phyloP scores from a whole-genome alignment of 30 jellyfish, hydroid and myxozoan genomes.

The Aurelia sp. region DNA sequence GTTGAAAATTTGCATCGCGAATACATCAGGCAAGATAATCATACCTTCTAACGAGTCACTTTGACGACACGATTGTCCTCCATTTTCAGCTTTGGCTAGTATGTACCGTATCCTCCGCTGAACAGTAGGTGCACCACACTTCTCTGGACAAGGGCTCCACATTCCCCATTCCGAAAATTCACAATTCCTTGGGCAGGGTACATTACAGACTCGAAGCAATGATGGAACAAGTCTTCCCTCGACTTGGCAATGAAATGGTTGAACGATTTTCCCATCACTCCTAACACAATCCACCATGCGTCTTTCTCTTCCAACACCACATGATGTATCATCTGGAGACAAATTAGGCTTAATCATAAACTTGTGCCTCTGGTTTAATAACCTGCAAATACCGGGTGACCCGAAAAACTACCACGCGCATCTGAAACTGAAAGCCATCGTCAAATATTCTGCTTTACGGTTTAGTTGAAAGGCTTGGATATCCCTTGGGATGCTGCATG shows the following conservation, averaged over 20 bases:
- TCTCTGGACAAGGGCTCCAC: constrained; percentile 69
- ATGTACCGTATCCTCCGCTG: constrained; percentile 60
- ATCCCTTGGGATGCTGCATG: no score
- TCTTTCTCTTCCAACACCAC: constrained; percentile 69
- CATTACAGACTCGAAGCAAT: constrained; percentile 53
- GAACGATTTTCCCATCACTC: constrained; percentile 62
- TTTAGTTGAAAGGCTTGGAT: no score
- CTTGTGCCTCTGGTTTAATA: no score
- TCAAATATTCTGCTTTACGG: no score
- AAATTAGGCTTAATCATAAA: background rate
- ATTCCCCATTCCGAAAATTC: constrained; percentile 73
- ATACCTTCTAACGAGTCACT: constrained; percentile 62
- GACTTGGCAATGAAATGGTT: constrained; percentile 56
- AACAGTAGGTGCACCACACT: constrained; percentile 32
- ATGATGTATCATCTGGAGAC: constrained; percentile 44
- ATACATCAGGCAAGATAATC: background rate
- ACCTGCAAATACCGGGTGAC: no score
- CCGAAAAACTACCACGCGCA: no score
- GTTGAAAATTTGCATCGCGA: background rate
- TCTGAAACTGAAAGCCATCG: no score
- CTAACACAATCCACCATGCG: constrained; percentile 70
- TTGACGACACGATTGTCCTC: constrained; percentile 55
- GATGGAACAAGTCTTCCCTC: constrained; percentile 54
- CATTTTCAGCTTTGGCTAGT: constrained; percentile 51
- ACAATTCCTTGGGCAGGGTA: constrained; percentile 73